These are phyloP conservation scores for Anarsia innoxiella DNA, from an alignment of 2,888 invertebrate species.

Conservation along the genomic window DNA sequence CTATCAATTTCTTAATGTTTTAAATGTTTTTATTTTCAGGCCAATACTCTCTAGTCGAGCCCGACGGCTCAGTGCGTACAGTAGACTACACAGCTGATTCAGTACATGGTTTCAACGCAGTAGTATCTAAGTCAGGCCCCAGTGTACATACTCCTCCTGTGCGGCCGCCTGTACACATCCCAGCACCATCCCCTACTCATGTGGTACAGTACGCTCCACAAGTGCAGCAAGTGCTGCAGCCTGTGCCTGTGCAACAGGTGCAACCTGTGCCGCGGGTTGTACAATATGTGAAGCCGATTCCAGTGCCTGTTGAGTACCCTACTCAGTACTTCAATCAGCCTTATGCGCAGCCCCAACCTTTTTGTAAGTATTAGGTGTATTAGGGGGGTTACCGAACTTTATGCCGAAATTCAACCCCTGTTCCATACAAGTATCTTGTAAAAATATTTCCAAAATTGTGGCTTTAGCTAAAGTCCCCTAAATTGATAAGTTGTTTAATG, in stretches of 20 bases:
- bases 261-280: neutral
- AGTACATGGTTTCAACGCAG: conserved; percentile 74
- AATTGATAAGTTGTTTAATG: no score
- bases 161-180: conserved; percentile 23
- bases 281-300: conserved; percentile 43
- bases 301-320: conserved; percentile 54
- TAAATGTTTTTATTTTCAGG: no score
- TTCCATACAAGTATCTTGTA: no score
- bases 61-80: conserved; percentile 69
- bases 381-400: no score
- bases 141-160: conserved; percentile 41
- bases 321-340: conserved; percentile 25
- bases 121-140: conserved; percentile 71
- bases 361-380: neutral
- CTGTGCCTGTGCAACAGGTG: conserved; percentile 1
- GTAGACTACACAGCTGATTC: conserved; percentile 77
- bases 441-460: no score
- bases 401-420: no score
- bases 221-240: conserved; percentile 3
- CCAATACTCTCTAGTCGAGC: conserved; percentile 70
- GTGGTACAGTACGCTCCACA: conserved; percentile 7
- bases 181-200: conserved; percentile 26
- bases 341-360: neutral
- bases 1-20: no score
- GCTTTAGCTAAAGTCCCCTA: no score